A percentile compares a stretch with the other conserved stretches of the same genome.
Conservation (phyloP, 2,797 vertebrate species). For the Hozukius guyotensis region DNA sequence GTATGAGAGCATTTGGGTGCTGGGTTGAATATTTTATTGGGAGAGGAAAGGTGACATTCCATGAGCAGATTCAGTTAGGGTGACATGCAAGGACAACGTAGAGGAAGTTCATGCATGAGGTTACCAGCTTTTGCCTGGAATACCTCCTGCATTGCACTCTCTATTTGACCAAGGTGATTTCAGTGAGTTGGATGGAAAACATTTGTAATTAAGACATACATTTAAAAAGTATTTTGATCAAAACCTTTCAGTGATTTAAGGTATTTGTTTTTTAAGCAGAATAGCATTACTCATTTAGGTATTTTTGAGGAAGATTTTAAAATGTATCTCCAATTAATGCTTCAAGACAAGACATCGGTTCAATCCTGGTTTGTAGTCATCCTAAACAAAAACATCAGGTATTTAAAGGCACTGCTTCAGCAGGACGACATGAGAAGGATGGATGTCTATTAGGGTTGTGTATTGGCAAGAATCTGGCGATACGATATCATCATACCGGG, state of each 20-base stretch:
- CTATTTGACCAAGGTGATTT: background rate
- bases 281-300: background rate
- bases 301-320: background rate
- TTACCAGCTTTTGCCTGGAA: background rate
- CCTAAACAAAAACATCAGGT: background rate
- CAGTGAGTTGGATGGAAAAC: background rate
- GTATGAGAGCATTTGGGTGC: background rate
- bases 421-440: background rate
- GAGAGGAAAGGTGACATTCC: conserved; percentile 12
- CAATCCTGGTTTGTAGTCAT: background rate
- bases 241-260: background rate
- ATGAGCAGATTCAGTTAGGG: conserved; percentile 6
- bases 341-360: background rate
- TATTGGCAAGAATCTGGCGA: too few species aligned
- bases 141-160: background rate
- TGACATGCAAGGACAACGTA: background rate
- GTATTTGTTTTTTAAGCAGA: background rate
- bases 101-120: conserved; percentile 4
- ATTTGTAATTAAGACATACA: background rate
- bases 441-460: too few species aligned
- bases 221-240: background rate
- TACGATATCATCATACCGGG: too few species aligned
- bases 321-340: background rate
- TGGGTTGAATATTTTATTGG: conserved; percentile 2
- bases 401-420: background rate